A percentile compares a stretch with the other conserved stretches of the same genome.
These are phyloP conservation scores for Pomacea maculata DNA, from an alignment of 1,140 invertebrate genomes.

Conservation along the genomic window DNA sequence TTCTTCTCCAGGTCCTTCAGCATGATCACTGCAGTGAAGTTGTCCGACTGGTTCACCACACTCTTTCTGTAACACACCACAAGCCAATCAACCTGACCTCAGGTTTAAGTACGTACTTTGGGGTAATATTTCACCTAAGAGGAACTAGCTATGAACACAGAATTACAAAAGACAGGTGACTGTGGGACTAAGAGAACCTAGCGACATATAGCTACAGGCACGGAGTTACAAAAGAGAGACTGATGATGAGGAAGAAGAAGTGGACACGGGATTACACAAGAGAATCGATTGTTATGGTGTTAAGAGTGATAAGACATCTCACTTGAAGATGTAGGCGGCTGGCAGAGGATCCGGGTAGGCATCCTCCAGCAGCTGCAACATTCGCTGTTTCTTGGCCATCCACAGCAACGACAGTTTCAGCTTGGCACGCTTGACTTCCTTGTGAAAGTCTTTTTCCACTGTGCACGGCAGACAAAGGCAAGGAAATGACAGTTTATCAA, in stretches of 20 bases:
- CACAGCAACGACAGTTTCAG: slow-evolving; percentile 52
- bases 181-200: too few relatives aligned
- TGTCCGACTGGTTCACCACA: slow-evolving; percentile 51
- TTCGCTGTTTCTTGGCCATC: slow-evolving; percentile 59
- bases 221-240: too few relatives aligned
- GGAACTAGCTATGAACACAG: too few relatives aligned
- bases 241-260: too few relatives aligned
- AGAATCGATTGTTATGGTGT: background rate
- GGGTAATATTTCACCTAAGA: too few relatives aligned
- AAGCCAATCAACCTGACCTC: too few relatives aligned
- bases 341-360: slow-evolving; percentile 57
- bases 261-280: too few relatives aligned
- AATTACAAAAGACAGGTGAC: too few relatives aligned
- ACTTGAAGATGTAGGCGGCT: slow-evolving; percentile 51
- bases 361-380: slow-evolving; percentile 58
- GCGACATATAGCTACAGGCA: background rate
- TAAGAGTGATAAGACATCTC: slow-evolving; percentile 6
- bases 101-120: too few relatives aligned
- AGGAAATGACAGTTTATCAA: too few relatives aligned
- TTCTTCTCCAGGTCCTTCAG: slow-evolving; percentile 53
- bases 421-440: slow-evolving; percentile 46
- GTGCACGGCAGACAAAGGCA: background rate
- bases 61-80: slow-evolving; percentile 33
- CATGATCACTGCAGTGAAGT: slow-evolving; percentile 49
- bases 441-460: slow-evolving; percentile 50